Evolutionary conservation across 1,140 invertebrate species (phyloP).

Genomic region (Drosophila nigromelanica): DNA sequence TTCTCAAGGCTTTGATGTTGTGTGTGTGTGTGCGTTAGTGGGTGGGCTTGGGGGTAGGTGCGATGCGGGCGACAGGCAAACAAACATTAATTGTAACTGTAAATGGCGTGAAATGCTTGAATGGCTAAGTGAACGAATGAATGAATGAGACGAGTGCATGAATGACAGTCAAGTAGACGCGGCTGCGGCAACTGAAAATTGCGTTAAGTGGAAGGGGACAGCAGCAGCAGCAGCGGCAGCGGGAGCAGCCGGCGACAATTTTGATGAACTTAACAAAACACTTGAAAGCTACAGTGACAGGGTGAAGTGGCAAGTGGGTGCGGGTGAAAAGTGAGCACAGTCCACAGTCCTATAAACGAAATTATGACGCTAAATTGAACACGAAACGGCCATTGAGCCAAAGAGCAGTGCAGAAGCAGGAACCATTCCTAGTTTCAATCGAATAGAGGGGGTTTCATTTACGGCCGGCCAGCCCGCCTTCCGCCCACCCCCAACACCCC

Average conservation of each 20-base stretch:
- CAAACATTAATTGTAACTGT: constrained; percentile 80
- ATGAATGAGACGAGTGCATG: constrained; percentile 46
- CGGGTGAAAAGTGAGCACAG: constrained; percentile 30
- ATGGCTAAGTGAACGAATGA: constrained; percentile 48
- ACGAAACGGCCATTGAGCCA: constrained; percentile 73
- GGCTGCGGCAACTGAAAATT: constrained; percentile 60
- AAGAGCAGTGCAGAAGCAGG: constrained; percentile 63
- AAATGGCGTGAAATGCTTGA: constrained; percentile 72
- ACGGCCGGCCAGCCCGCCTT: constrained; percentile 21
- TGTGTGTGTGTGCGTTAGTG: not conserved
- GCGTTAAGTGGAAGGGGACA: constrained; percentile 57
- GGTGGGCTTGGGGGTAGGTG: not conserved
- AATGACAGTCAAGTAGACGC: constrained; percentile 66
- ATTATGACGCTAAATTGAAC: constrained; percentile 82
- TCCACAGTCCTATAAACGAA: constrained; percentile 73
- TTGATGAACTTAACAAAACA: constrained; percentile 82
- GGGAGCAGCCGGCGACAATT: constrained; percentile 59
- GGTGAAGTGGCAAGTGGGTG: constrained; percentile 3
- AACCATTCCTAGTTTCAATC: constrained; percentile 35
- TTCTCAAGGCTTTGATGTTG: constrained; percentile 59
- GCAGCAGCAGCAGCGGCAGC: not conserved
- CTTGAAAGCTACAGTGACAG: constrained; percentile 63
- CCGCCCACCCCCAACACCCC: not conserved
- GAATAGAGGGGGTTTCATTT: constrained; percentile 45
- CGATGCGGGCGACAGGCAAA: constrained; percentile 69